Evolutionary conservation across 2,888 invertebrate species (phyloP), one percentile per base, ranked within the genome.

Genomic region (Apodemia duryi): DNA sequence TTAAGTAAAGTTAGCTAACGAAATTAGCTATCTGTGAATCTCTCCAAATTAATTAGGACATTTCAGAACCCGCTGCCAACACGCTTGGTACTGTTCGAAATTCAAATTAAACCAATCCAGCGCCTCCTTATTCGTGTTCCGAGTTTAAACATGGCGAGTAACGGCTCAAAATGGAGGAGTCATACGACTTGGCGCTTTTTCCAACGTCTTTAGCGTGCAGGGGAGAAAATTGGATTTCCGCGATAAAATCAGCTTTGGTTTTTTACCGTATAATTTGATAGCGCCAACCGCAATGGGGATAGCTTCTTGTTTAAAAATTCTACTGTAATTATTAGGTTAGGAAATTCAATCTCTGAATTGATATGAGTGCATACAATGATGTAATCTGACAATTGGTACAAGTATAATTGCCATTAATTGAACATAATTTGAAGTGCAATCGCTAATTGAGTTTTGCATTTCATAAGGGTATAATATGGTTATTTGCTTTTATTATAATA

Each of bases 91-190:
- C 80, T 86, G 86, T 85, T 88, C 86, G 77, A 89, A 90, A 91
- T 91, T 91, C 88, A 91, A 91, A 91, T 91, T 90, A 91, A 88
- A 89, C 91, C 89, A 88, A 91, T 89, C 88, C 84, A 88, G 91
- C 87, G 90, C 91, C 91, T 91, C 91, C 91, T 91, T 82, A 91
- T 90, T 89, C 91, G 88, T 91, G 91, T 91, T 88, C 85, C 72
- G 77, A 77, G 84, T 84, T 90, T 84, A 84, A 90, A 91, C 91
- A 91, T 85, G 86, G 85, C 82, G 87, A 82, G 85, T 87, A 88
- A 87, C 87, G 83, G 86, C 84, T 85, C 78, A 85, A 69, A 91
- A 89, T 82, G 88, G 89, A 80, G 84, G 81, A 91, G 91, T 91
- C 91, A 91, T 90, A 87, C 91, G 85, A 85, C 88, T 91, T 88